phyloP scores from a whole-genome alignment of 2,113 vertebrate genomes.

The Nothocercus julius region DNA sequence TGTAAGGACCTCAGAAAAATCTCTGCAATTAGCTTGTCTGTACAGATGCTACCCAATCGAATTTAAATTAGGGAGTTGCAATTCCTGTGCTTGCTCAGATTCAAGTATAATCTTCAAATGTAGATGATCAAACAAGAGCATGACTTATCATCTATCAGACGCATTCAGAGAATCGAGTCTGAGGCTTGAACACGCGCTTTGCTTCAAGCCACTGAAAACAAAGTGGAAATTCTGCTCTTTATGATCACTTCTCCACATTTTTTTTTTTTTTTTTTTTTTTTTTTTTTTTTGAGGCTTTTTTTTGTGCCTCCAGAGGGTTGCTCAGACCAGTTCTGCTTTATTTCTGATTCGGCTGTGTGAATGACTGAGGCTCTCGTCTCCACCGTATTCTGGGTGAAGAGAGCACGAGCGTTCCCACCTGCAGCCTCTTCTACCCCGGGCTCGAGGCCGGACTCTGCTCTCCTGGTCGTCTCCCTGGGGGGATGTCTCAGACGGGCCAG shows the following conservation, averaged over 20 bases:
- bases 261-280: not conserved
- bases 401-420: not conserved
- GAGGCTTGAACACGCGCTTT: not conserved
- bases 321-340: not conserved
- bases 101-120: constrained; percentile 27
- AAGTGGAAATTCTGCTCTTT: not conserved
- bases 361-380: not conserved
- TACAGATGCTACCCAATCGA: constrained; percentile 30
- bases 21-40: constrained; percentile 36
- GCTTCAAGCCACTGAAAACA: not conserved
- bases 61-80: constrained; percentile 24
- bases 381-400: not conserved
- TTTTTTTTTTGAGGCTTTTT: not conserved
- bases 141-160: not conserved
- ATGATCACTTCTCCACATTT: not conserved
- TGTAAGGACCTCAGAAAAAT: constrained; percentile 16
- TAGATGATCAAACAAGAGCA: not conserved
- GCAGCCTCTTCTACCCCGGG: not conserved
- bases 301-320: not conserved
- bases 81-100: not conserved
- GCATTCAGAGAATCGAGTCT: not conserved
- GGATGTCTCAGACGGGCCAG: not conserved
- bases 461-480: not conserved
- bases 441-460: not conserved
- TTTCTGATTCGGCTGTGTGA: not conserved